These are phyloP conservation scores for Saccostrea glomerata DNA, from an alignment of 1,140 invertebrate genomes.

Conservation along the genomic window DNA sequence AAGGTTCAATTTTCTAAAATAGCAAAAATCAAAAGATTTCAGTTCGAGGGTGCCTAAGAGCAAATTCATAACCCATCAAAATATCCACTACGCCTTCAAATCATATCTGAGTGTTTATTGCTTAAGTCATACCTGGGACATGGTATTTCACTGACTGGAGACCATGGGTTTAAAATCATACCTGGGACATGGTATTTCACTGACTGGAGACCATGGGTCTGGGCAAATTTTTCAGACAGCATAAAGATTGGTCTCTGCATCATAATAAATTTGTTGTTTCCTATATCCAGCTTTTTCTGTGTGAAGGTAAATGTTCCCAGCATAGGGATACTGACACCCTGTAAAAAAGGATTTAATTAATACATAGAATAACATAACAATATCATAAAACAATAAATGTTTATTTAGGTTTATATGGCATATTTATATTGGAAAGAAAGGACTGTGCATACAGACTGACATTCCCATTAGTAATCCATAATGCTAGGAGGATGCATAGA, in stretches of 20 bases:
- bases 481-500: no score
- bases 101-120: neutral
- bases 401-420: no score
- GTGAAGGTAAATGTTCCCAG: slow-evolving; percentile 78
- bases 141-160: slow-evolving; percentile 75
- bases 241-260: slow-evolving; percentile 78
- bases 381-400: no score
- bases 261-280: slow-evolving; percentile 77
- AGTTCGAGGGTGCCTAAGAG: no score
- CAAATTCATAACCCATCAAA: neutral
- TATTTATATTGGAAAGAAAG: no score
- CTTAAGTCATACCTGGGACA: slow-evolving; percentile 71
- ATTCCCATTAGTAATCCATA: no score
- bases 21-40: no score
- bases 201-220: slow-evolving; percentile 75
- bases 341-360: slow-evolving; percentile 55
- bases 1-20: no score
- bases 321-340: slow-evolving; percentile 76
- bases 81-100: neutral
- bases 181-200: slow-evolving; percentile 76
- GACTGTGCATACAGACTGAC: no score
- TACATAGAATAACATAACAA: no score
- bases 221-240: slow-evolving; percentile 77
- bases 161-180: slow-evolving; percentile 72
- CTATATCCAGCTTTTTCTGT: slow-evolving; percentile 77